Base-by-base conservation (phyloP, 2,888 invertebrate species). In the Trileptium ribeirensis region DNA sequence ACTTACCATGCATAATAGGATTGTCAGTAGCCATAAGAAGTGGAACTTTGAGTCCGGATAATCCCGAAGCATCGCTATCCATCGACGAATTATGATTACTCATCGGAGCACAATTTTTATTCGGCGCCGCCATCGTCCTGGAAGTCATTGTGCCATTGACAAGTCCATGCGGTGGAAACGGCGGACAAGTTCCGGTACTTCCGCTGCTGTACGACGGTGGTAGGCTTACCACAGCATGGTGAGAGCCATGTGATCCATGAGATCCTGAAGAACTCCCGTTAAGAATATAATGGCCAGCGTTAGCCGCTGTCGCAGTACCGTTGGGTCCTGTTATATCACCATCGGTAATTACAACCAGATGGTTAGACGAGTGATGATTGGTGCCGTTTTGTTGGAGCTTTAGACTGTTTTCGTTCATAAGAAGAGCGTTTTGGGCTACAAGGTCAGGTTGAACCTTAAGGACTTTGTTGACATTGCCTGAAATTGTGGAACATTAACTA, bases 371-470 rank as follows among this genome's bases (percentile, higher is more conserved):
- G n/a, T n/a, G n/a, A 51, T 51, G 8, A 15, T 24, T 24, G 51
- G 51, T 15, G 8, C 51, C 51, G 24, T 15, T 15, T 51, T 51
- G 8, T 15, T 8, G 8, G 8, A 15, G 8, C 51, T 15, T 15
- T 15, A 36, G 79, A 51, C 0, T 81, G 81, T n/a, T 82, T 86
- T 85, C 29, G 88, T 36, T 86, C 83, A 88, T 81, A 85, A 87
- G 86, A 24, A 86, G 85, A 0, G 89, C 87, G 0, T 88, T 91
- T 83, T 90, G 91, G 87, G 94, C 95, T 8, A 8, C 24, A 87
- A 95, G 91, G 89, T 95, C 95, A 64, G 95, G 95, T 84, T 94
- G 95, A 77, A 93, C 90, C 2, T 92, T 93, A 83, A 94, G 89
- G 0, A 93, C 92, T 51, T 51, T 51, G 51, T 8, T n/a, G n/a